Evolutionary conservation across 2,797 vertebrate species (phyloP), one percentile per base, ranked within the genome.

Genomic region (Sorex maritimensis): DNA sequence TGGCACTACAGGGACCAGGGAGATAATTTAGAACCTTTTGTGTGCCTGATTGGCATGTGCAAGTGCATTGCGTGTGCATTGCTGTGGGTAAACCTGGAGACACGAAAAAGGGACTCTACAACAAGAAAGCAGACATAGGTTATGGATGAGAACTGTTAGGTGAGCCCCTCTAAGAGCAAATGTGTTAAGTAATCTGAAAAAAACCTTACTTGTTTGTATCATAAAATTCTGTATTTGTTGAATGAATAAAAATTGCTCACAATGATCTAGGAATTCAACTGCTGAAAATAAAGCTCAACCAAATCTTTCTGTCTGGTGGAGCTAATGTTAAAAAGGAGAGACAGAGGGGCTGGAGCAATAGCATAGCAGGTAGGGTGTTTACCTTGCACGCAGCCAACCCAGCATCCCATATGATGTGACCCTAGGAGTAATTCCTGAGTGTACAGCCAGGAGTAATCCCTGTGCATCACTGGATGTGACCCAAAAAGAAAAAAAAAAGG

Each of bases 221-320:
- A 72, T 81, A 38, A 81, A 46, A 79, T 82, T 90, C 82, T 38
- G 23, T 77, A 61, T 86, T 81, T 65, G 30, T 80, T 85, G 83
- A 23, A 80, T 30, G 30, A 94, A 55, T 6, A 82, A 21, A 81
- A 91, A 26, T 73, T 49, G 72, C 1, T 30, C 9, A 52, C 52
- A 23, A 46, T 55, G 21, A 67, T 81, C 91, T 90, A 65, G 13
- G 58, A 77, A 68, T 81, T 87, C 14, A 75, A 26, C 26, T 75
- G 67, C 38, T 83, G 69, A 65, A 78, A 72, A 21, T 38, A 81
- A 92, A 89, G 3, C 61, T 77, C 71, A 63, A 24, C 52, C 41
- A 85, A 58, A 71, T 93, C 88, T 69, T 83, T 19, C 68, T 74
- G 75, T n/a, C 19, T 68, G 41, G 24, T 61, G 41, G 28, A 52